Evolutionary conservation across 2,113 vertebrate genomes (phyloP).

Genomic region (Oryzias curvinotus): DNA sequence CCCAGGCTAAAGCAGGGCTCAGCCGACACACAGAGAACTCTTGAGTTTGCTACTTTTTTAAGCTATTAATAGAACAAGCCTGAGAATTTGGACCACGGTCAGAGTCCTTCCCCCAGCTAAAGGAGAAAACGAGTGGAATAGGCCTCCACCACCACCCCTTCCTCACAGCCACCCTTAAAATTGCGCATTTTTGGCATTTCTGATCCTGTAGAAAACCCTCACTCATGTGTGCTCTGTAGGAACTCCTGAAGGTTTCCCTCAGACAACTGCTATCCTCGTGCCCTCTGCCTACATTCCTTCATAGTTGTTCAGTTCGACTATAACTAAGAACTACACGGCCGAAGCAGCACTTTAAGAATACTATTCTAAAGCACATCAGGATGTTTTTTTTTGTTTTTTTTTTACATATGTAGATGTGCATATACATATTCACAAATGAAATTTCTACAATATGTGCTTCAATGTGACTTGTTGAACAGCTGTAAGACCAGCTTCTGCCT

Average conservation of each 20-base stretch:
- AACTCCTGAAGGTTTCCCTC: constrained; percentile 3
- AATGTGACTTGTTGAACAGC: too few relatives aligned
- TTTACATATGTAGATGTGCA: too few relatives aligned
- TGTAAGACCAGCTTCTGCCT: too few relatives aligned
- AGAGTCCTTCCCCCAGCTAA: constrained; percentile 64
- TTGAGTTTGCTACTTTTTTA: constrained; percentile 60
- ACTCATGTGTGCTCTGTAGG: constrained; percentile 8
- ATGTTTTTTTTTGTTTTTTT: too few relatives aligned
- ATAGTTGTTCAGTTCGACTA: constrained; percentile 3
- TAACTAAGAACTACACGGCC: too few relatives aligned
- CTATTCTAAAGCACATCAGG: too few relatives aligned
- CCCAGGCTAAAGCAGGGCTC: constrained; percentile 34
- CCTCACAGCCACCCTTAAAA: constrained; percentile 11
- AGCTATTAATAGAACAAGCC: constrained; percentile 76
- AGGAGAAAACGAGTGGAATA: constrained; percentile 43
- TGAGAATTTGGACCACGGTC: constrained; percentile 79
- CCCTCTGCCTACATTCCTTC: neutral
- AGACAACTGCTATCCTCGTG: constrained; percentile 10
- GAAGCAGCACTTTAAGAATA: too few relatives aligned
- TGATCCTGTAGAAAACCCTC: constrained; percentile 28
- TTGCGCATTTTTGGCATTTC: constrained; percentile 54
- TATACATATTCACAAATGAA: too few relatives aligned
- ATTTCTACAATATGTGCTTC: too few relatives aligned
- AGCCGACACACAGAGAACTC: constrained; percentile 62
- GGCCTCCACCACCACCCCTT: constrained; percentile 7